These are phyloP conservation scores for Hanleya hanleyi DNA, from an alignment of 2,888 invertebrate species.

Conservation along the genomic window DNA sequence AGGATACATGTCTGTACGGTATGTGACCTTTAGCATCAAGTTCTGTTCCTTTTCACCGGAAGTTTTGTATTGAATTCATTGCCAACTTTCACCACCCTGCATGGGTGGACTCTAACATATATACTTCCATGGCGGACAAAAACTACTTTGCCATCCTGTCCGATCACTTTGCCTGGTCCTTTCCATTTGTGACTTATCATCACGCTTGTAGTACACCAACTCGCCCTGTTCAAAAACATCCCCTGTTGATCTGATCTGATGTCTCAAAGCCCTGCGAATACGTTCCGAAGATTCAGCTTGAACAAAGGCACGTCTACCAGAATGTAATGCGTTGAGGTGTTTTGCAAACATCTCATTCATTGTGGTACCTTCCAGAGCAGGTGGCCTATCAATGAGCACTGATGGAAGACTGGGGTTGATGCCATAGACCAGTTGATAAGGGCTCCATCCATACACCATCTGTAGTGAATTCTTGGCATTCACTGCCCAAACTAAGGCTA, in stretches of 20 bases:
- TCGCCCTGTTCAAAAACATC: background rate
- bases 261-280: constrained; percentile 23
- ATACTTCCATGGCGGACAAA: constrained; percentile 33
- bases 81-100: constrained; percentile 18
- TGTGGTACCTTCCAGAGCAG: constrained; percentile 17
- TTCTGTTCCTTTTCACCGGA: too few relatives aligned
- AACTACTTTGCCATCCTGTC: constrained; percentile 32
- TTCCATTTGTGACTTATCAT: constrained; percentile 20
- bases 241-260: constrained; percentile 21
- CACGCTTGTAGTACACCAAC: constrained; percentile 18
- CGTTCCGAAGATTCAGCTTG: constrained; percentile 24
- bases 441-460: constrained; percentile 20
- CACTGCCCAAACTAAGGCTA: constrained; percentile 13
- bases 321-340: constrained; percentile 33
- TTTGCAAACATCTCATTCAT: constrained; percentile 25
- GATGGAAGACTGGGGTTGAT: constrained; percentile 21
- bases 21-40: too few relatives aligned
- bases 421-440: constrained; percentile 25
- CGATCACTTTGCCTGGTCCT: constrained; percentile 40
- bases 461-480: constrained; percentile 17
- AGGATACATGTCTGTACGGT: too few relatives aligned
- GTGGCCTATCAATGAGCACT: constrained; percentile 14
- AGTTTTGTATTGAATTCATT: too few relatives aligned
- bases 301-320: constrained; percentile 27
- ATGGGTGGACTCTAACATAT: constrained; percentile 28